A percentile compares a stretch with the other conserved stretches of the same genome.
Conservation (phyloP, 2,113 vertebrate species). For the Physeter macrocephalus region DNA sequence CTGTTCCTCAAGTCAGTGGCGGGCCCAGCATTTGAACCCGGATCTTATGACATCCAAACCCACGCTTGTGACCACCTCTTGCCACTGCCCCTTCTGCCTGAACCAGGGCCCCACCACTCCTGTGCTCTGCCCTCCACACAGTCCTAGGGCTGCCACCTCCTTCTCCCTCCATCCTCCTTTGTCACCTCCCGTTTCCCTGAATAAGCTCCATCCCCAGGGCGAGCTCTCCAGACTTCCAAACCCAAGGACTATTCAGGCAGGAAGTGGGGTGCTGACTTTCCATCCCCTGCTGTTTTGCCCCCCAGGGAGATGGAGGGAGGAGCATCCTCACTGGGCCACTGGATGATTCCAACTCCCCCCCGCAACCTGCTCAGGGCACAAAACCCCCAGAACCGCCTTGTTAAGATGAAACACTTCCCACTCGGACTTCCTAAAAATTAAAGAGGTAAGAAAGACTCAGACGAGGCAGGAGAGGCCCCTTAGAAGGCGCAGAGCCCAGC, state of each 20-base stretch:
- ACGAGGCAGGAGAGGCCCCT: neutral
- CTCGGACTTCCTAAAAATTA: neutral
- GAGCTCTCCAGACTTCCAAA: neutral
- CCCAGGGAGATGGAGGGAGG: neutral
- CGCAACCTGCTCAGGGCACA: neutral
- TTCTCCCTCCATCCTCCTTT: neutral
- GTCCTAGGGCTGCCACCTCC: neutral
- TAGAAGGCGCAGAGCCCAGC: too few relatives aligned
- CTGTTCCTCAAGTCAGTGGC: accelerated
- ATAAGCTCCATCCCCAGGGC: neutral
- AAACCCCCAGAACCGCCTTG: neutral
- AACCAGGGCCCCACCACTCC: accelerated
- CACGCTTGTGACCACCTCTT: neutral
- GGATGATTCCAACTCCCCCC: neutral
- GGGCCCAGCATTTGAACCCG: neutral
- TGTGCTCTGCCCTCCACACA: neutral
- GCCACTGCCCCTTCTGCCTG: accelerated
- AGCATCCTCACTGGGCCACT: neutral
- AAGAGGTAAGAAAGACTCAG: neutral
- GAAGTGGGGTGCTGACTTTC: neutral
- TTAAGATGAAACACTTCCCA: neutral
- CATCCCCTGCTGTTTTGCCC: neutral
- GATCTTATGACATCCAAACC: neutral
- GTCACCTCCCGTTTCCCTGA: neutral
- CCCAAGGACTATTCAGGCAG: neutral